A percentile compares a stretch with the other conserved stretches of the same genome.
Conservation (phyloP, 2,797 vertebrate genomes). For the Microhierax caerulescens region DNA sequence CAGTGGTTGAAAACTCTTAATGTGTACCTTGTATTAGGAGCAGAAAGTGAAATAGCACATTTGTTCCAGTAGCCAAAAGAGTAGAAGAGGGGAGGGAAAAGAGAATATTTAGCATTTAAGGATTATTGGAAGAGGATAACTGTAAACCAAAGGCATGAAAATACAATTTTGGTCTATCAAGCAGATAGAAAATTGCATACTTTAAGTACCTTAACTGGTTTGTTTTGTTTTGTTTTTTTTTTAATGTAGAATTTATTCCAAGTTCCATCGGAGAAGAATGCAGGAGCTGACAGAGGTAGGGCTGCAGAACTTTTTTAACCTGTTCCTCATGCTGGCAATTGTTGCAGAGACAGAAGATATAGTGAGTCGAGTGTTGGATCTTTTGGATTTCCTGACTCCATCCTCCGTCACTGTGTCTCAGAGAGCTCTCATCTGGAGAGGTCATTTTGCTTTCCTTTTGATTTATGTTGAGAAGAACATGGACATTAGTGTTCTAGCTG, state of each 20-base stretch:
- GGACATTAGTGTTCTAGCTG: conserved; percentile 85
- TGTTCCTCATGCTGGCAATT: conserved; percentile 87
- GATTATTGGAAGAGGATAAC: background rate
- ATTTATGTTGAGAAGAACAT: conserved; percentile 88
- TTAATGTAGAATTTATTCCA: conserved; percentile 90
- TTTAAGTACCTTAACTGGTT: background rate
- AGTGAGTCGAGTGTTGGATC: conserved; percentile 83
- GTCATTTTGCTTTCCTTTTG: conserved; percentile 87
- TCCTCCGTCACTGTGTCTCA: conserved; percentile 70
- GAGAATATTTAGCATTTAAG: background rate
- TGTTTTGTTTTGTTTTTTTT: background rate
- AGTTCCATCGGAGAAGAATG: conserved; percentile 93
- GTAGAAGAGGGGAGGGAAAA: background rate
- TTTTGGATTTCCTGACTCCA: conserved; percentile 82
- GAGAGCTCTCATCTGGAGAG: conserved; percentile 87
- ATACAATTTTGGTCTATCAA: background rate
- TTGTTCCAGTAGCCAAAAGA: background rate
- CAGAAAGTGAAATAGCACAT: background rate
- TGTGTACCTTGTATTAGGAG: background rate
- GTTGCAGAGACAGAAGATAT: conserved; percentile 90
- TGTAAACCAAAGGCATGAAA: background rate
- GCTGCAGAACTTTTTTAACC: conserved; percentile 90
- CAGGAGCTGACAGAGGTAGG: conserved; percentile 91
- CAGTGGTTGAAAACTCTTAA: background rate
- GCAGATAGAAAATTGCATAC: background rate